Percentiles rank a stretch among this genome's conserved stretches.
phyloP scores from a whole-genome alignment of 2,888 invertebrate species.

The Epinotia bilunana region DNA sequence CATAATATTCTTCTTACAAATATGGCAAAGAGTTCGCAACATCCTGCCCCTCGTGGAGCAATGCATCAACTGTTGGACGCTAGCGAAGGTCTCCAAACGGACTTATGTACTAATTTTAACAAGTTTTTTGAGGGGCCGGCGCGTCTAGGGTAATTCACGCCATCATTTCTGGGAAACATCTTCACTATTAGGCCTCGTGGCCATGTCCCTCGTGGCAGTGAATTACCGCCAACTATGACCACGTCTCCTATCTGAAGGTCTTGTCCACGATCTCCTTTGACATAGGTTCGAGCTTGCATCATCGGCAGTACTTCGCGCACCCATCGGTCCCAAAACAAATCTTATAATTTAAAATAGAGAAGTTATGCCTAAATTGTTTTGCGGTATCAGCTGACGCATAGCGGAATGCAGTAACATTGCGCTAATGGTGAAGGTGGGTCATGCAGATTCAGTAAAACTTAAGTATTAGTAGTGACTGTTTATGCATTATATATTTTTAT shows the following conservation, averaged over 20 bases:
- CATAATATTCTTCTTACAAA: too few species aligned
- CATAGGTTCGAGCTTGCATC: background rate
- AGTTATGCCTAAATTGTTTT: too few species aligned
- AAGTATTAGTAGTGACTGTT: too few species aligned
- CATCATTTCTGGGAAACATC: slow-evolving; percentile 1
- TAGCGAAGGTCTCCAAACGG: background rate
- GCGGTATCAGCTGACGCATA: too few species aligned
- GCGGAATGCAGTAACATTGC: too few species aligned
- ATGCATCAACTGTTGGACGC: background rate
- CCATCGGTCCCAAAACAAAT: slow-evolving; percentile 11
- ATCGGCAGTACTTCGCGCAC: background rate
- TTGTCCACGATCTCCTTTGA: background rate
- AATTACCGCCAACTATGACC: background rate
- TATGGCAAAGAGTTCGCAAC: too few species aligned
- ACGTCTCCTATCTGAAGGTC: background rate
- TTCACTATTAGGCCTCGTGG: background rate
- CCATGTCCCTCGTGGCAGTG: background rate
- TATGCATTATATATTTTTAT: too few species aligned
- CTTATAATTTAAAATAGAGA: background rate
- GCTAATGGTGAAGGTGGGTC: too few species aligned
- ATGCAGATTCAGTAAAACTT: too few species aligned
- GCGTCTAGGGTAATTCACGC: background rate
- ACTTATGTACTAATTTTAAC: background rate
- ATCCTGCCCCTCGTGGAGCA: slow-evolving; percentile 7
- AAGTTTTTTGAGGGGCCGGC: background rate